These are phyloP conservation scores for Gnathonemus longibarbis DNA, from an alignment of 2,113 vertebrate species.

Conservation along the genomic window DNA sequence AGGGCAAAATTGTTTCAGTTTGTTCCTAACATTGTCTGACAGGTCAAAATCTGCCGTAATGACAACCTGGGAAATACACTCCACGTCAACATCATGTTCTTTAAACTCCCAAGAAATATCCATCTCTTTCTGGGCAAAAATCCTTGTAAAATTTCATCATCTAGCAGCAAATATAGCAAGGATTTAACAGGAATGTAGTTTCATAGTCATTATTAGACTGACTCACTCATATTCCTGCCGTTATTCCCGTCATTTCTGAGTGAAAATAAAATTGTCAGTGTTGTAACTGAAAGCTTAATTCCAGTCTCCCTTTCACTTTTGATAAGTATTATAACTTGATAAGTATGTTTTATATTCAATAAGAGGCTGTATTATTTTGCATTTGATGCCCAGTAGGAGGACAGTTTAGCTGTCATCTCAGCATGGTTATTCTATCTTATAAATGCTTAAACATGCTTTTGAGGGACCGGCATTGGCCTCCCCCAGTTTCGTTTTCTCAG, in stretches of 20 bases:
- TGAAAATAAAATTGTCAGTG: background rate
- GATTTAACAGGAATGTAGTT: background rate
- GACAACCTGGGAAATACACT: background rate
- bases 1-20: background rate
- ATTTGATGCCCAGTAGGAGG: background rate
- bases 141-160: slow-evolving; percentile 1
- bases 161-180: background rate
- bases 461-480: background rate
- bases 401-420: background rate
- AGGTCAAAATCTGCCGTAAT: background rate
- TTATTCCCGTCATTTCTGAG: background rate
- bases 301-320: background rate
- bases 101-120: background rate
- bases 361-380: background rate
- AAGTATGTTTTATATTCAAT: background rate
- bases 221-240: background rate
- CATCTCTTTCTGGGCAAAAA: background rate
- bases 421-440: background rate
- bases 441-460: background rate
- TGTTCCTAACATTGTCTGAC: background rate
- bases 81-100: background rate
- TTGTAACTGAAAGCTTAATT: background rate
- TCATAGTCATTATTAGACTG: background rate
- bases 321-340: background rate
- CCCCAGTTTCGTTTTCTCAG: background rate